Evolutionary conservation across 2,113 vertebrate species (phyloP).

Genomic region (Elachura formosa): DNA sequence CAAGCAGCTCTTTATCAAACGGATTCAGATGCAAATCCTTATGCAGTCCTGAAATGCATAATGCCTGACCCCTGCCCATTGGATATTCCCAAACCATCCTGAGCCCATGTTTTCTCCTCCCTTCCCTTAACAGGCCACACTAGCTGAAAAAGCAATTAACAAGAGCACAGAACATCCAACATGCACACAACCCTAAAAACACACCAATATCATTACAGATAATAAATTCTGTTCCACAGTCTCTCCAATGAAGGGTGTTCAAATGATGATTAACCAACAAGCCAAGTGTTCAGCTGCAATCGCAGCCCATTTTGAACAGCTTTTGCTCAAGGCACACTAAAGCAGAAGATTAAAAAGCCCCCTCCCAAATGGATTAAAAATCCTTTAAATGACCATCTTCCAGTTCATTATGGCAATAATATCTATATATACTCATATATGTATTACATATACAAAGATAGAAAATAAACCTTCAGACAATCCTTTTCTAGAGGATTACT

Average conservation of each 20-base stretch:
- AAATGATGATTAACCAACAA: constrained; percentile 32
- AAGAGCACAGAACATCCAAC: neutral
- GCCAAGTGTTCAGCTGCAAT: neutral
- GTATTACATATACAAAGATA: neutral
- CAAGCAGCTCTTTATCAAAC: neutral
- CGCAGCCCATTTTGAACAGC: neutral
- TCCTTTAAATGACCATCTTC: constrained; percentile 15
- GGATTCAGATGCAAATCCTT: neutral
- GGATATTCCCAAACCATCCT: neutral
- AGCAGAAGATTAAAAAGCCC: neutral
- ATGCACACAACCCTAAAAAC: neutral
- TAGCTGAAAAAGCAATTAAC: neutral
- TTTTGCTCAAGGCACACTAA: constrained; percentile 5
- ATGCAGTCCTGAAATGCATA: neutral
- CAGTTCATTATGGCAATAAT: neutral
- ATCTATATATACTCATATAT: neutral
- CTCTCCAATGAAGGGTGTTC: neutral
- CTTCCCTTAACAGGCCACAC: neutral
- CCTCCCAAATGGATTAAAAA: constrained; percentile 20
- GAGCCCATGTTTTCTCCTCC: neutral
- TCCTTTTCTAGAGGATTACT: neutral
- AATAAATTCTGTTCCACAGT: neutral
- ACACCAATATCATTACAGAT: neutral
- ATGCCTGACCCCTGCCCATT: neutral
- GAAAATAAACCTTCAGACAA: neutral